Percentiles rank a stretch among this genome's conserved stretches.
phyloP scores from a whole-genome alignment of 2,888 invertebrate genomes.

The Cyaniris semiargus region DNA sequence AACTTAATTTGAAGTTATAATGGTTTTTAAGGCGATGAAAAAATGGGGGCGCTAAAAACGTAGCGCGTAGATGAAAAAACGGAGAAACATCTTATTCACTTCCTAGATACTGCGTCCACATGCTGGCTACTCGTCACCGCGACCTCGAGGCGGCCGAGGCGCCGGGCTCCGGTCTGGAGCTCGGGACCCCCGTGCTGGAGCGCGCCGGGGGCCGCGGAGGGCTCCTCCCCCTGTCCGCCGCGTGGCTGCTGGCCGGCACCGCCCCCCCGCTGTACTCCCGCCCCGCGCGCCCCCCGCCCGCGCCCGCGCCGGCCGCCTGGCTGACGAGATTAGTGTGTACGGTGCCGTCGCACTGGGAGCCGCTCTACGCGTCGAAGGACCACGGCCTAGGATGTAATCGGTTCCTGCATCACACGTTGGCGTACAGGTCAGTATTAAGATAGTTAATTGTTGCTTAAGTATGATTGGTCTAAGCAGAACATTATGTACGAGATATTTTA shows the following conservation, averaged over 20 bases:
- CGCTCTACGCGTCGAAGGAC: conserved; percentile 90
- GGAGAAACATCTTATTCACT: too few relatives aligned
- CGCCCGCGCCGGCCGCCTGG: conserved; percentile 79
- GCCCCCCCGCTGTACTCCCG: conserved; percentile 81
- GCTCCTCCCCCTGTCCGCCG: conserved; percentile 82
- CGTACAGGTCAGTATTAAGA: conserved; percentile 83
- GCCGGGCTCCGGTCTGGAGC: conserved; percentile 75
- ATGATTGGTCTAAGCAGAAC: too few relatives aligned
- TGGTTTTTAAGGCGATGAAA: too few relatives aligned
- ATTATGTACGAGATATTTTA: too few relatives aligned
- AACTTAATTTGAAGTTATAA: too few relatives aligned
- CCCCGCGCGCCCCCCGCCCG: conserved; percentile 55
- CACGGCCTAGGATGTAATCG: conserved; percentile 94
- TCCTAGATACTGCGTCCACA: conserved; percentile 69
- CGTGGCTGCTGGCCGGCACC: conserved; percentile 86
- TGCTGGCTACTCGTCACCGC: conserved; percentile 80
- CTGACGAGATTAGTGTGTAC: conserved; percentile 83
- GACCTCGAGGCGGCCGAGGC: conserved; percentile 61
- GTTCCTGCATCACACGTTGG: conserved; percentile 92
- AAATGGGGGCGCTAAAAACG: too few relatives aligned
- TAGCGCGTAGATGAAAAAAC: too few relatives aligned
- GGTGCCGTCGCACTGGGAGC: conserved; percentile 90
- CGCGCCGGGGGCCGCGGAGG: conserved; percentile 55
- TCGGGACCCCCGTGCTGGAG: conserved; percentile 86
- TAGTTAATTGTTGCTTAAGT: too few relatives aligned